These are phyloP conservation scores for Daubentonia madagascariensis DNA, from an alignment of 2,113 vertebrate species.

Conservation along the genomic window DNA sequence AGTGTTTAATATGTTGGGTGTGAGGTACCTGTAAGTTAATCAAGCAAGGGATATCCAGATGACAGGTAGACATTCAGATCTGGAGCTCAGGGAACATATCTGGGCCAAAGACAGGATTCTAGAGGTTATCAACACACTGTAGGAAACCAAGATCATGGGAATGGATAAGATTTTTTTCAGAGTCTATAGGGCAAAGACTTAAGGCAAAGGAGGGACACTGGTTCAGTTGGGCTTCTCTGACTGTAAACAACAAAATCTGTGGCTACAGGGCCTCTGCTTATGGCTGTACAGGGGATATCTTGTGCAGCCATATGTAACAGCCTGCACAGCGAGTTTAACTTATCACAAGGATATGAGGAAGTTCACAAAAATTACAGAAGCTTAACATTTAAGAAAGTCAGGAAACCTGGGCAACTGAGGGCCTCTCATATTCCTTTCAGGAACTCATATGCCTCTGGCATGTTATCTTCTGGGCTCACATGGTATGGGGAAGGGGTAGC, in stretches of 20 bases:
- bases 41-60: background rate
- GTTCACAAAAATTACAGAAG: background rate
- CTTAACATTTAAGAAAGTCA: constrained; percentile 3
- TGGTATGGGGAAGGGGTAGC: background rate
- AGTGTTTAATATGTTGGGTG: background rate
- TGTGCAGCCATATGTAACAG: background rate
- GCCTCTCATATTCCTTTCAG: background rate
- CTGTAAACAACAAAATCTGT: background rate
- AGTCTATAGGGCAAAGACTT: background rate
- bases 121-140: background rate
- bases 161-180: background rate
- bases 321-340: background rate
- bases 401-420: background rate
- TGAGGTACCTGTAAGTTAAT: background rate
- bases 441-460: background rate
- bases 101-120: background rate
- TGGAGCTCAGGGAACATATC: background rate
- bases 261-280: background rate
- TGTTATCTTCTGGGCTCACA: background rate
- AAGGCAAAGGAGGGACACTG: background rate
- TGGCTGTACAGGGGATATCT: background rate
- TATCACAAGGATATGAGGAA: background rate
- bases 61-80: background rate
- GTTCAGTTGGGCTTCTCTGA: background rate
- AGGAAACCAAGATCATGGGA: background rate